These are phyloP conservation scores for Trichechus manatus DNA, from an alignment of 2,113 vertebrate genomes.

Conservation along the genomic window DNA sequence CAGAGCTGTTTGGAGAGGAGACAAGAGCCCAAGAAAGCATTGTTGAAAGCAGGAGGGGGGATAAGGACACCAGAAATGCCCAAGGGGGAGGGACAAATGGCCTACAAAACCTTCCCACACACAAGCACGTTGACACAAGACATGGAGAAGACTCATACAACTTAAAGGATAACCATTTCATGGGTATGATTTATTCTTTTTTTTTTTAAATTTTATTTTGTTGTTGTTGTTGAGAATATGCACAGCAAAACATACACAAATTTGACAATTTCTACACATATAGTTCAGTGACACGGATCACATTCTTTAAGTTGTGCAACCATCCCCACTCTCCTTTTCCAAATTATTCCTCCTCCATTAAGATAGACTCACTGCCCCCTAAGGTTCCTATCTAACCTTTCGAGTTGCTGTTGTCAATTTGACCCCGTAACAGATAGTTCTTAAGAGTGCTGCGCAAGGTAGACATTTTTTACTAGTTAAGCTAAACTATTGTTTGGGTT, in stretches of 20 bases:
- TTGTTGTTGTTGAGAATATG: too few relatives aligned
- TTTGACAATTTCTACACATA: not conserved
- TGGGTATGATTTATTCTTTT: not conserved
- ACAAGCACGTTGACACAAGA: not conserved
- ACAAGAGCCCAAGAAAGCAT: not conserved
- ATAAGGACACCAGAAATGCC: constrained; percentile 51
- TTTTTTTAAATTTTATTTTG: too few relatives aligned
- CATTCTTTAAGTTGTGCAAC: too few relatives aligned
- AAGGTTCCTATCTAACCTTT: too few relatives aligned
- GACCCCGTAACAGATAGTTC: not conserved
- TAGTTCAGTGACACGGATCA: too few relatives aligned
- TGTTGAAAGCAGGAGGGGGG: not conserved
- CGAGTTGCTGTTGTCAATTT: not conserved
- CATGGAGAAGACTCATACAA: fast-evolving
- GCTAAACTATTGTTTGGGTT: not conserved
- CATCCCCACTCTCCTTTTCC: too few relatives aligned
- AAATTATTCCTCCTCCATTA: too few relatives aligned
- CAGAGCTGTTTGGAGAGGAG: not conserved
- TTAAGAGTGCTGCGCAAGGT: not conserved
- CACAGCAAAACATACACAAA: too few relatives aligned
- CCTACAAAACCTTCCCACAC: constrained; percentile 58
- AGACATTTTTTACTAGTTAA: not conserved
- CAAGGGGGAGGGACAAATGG: not conserved
- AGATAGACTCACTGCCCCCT: too few relatives aligned
- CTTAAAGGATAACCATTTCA: too few relatives aligned